These are phyloP conservation scores for Microhierax caerulescens DNA, from an alignment of 2,797 vertebrate genomes.

Conservation along the genomic window DNA sequence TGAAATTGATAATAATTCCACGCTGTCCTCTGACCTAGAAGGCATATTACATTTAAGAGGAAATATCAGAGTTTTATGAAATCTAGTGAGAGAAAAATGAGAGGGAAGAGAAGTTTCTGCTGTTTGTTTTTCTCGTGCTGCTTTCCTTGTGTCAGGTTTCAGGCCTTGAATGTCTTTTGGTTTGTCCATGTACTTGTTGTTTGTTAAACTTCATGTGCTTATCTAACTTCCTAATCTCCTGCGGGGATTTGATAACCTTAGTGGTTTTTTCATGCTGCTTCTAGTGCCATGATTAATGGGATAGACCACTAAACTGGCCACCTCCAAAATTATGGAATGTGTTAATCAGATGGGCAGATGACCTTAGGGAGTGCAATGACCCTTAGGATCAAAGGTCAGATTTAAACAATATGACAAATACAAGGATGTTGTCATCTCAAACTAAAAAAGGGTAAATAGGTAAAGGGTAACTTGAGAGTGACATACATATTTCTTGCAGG, in stretches of 20 bases:
- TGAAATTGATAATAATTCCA: background rate
- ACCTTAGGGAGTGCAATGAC: constrained; percentile 59
- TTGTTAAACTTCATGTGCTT: constrained; percentile 66
- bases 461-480: constrained; percentile 31
- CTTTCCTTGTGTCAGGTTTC: constrained; percentile 63
- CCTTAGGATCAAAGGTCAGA: constrained; percentile 83
- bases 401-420: constrained; percentile 83
- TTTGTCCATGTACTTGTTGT: constrained; percentile 42
- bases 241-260: constrained; percentile 64
- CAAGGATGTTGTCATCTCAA: constrained; percentile 63
- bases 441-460: constrained; percentile 24
- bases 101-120: background rate
- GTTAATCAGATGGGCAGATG: constrained; percentile 81
- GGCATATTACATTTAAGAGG: background rate
- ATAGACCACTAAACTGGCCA: constrained; percentile 61
- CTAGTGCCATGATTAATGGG: constrained; percentile 82
- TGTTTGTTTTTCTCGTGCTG: constrained; percentile 72
- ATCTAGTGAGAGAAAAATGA: background rate
- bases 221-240: constrained; percentile 75
- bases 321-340: constrained; percentile 87
- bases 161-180: constrained; percentile 25
- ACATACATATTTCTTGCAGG: background rate
- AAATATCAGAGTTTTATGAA: constrained; percentile 49
- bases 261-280: constrained; percentile 62
- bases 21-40: background rate